Conservation (phyloP, 2,888 invertebrate species). For the Drosophila multiciliata region DNA sequence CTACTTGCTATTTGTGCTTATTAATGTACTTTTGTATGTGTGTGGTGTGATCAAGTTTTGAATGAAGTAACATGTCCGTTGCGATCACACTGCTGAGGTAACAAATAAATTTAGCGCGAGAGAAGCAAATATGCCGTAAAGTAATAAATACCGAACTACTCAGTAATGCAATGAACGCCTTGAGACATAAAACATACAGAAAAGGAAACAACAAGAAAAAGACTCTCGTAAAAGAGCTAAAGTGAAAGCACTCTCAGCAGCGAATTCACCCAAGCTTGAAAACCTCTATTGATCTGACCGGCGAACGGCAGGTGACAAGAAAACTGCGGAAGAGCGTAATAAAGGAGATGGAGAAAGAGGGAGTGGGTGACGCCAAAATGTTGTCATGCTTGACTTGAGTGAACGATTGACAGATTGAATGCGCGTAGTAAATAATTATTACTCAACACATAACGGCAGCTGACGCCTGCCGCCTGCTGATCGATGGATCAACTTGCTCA, state of each 20-base stretch:
- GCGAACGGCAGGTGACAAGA: conserved; percentile 66
- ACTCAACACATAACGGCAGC: conserved; percentile 59
- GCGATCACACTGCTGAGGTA: conserved; percentile 62
- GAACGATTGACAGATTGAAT: conserved; percentile 58
- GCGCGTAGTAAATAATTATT: conserved; percentile 64
- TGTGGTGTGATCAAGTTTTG: conserved; percentile 32
- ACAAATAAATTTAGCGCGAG: conserved; percentile 43
- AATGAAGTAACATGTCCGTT: conserved; percentile 69
- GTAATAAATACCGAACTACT: conserved; percentile 51
- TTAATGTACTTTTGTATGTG: conserved; percentile 27
- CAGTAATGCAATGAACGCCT: conserved; percentile 23
- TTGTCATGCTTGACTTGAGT: conserved; percentile 52
- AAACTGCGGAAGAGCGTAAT: conserved; percentile 55
- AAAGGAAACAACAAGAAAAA: conserved; percentile 38
- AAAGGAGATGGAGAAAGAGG: conserved; percentile 9
- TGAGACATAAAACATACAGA: conserved; percentile 7
- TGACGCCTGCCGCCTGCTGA: conserved; percentile 14
- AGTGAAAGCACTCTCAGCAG: conserved; percentile 66
- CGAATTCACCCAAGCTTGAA: conserved; percentile 48
- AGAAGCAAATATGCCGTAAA: conserved; percentile 42
- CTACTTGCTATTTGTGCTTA: conserved; percentile 29
- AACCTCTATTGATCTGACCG: conserved; percentile 68
- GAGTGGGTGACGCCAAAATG: conserved; percentile 44
- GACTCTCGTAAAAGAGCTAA: conserved; percentile 37
- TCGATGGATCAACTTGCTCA: conserved; percentile 54